Conservation (phyloP, 2,888 invertebrate species). For the Athalia rosae region DNA sequence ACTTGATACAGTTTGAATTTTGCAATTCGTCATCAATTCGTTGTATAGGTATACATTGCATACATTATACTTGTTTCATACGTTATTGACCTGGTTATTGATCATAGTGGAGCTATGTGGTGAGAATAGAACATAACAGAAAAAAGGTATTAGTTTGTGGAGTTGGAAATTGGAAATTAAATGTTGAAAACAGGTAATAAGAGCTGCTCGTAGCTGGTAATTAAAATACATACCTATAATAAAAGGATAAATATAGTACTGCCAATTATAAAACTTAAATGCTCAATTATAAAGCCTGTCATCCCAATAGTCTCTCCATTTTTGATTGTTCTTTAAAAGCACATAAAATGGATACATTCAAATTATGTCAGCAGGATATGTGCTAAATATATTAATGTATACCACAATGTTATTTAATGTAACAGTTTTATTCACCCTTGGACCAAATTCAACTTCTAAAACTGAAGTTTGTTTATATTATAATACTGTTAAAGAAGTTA, state of each 20-base stretch:
- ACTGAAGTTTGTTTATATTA: conserved; percentile 51
- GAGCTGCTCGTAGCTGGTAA: conserved; percentile 1
- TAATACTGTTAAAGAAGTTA: conserved; percentile 67
- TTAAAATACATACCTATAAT: background rate
- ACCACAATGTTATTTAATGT: too few species aligned
- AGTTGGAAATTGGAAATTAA: too few species aligned
- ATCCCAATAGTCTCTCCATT: background rate
- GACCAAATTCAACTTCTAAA: background rate
- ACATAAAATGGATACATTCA: too few species aligned
- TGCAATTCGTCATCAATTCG: conserved; percentile 1
- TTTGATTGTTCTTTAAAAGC: background rate
- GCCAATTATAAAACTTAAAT: conserved; percentile 43
- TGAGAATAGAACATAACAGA: background rate
- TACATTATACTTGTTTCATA: too few species aligned
- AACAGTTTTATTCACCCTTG: background rate
- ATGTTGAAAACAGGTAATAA: background rate
- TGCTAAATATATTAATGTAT: too few species aligned
- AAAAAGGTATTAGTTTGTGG: too few species aligned
- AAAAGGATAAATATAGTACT: conserved; percentile 10
- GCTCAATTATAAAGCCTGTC: conserved; percentile 37
- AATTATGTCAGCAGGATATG: too few species aligned
- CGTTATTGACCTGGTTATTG: too few species aligned
- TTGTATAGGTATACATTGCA: background rate
- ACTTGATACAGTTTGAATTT: background rate
- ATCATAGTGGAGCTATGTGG: background rate